Conservation (phyloP, 2,113 vertebrate genomes). For the Nipponia nippon region DNA sequence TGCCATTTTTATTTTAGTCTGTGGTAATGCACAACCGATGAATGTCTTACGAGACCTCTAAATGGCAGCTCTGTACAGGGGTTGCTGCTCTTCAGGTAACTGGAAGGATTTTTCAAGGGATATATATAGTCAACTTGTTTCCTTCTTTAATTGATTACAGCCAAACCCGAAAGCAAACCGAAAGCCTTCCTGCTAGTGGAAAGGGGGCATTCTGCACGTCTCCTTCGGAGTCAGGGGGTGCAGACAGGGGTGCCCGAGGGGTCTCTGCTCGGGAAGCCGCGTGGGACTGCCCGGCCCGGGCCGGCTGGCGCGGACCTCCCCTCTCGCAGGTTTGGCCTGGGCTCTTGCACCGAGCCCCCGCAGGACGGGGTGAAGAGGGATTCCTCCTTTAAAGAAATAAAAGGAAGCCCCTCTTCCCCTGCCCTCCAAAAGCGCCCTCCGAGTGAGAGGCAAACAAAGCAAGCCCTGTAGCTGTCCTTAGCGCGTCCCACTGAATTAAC, state of each 20-base stretch:
- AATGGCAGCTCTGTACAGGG: too few species aligned
- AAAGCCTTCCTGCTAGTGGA: not conserved
- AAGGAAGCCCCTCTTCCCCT: not conserved
- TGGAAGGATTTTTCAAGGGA: not conserved
- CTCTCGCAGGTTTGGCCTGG: not conserved
- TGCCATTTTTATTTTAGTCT: not conserved
- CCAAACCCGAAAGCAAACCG: not conserved
- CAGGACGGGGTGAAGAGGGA: not conserved
- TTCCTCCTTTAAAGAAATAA: not conserved
- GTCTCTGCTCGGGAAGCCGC: not conserved
- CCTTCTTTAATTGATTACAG: not conserved
- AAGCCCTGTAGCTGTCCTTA: not conserved
- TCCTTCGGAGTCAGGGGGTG: not conserved
- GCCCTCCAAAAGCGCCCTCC: not conserved
- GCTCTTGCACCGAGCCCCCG: accelerated
- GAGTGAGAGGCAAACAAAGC: not conserved
- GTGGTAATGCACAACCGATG: accelerated
- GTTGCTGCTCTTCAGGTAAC: accelerated
- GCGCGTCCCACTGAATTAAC: not conserved
- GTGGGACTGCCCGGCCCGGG: not conserved
- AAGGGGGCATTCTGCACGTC: accelerated
- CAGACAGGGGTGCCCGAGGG: too few species aligned
- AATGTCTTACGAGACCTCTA: accelerated
- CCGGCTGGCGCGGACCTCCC: not conserved
- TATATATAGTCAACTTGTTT: not conserved